These are phyloP conservation scores for Pyrrhia umbra DNA, from an alignment of 2,888 invertebrate species.

Conservation along the genomic window DNA sequence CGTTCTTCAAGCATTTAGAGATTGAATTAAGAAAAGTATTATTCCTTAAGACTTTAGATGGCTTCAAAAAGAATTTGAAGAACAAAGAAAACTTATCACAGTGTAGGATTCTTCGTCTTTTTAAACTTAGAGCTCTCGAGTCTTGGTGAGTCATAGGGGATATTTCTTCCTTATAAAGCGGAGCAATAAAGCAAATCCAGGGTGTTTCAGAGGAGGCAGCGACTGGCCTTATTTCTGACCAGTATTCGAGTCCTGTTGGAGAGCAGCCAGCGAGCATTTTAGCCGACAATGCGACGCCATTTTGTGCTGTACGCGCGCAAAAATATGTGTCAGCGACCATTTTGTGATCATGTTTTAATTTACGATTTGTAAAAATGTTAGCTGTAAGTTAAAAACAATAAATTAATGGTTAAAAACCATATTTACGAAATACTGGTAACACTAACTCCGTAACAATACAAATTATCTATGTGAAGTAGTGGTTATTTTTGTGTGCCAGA, in stretches of 20 bases:
- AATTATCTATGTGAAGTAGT: no score
- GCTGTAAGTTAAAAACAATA: conserved; percentile 14
- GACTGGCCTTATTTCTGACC: conserved; percentile 67
- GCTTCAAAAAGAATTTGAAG: neutral
- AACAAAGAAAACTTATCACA: neutral
- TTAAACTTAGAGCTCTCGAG: neutral
- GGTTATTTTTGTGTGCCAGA: no score
- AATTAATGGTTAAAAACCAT: neutral
- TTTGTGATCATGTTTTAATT: conserved; percentile 44
- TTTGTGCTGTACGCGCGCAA: conserved; percentile 62
- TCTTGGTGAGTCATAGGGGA: conserved; percentile 28
- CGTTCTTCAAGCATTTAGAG: conserved; percentile 1
- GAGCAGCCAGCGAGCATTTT: conserved; percentile 67
- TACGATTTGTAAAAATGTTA: conserved; percentile 39
- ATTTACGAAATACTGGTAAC: no score
- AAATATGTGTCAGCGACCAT: conserved; percentile 54
- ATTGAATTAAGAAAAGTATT: conserved; percentile 10
- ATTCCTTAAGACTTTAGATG: neutral
- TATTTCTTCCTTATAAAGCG: conserved; percentile 40
- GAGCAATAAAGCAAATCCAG: conserved; percentile 49
- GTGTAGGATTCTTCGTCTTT: neutral
- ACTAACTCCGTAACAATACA: no score
- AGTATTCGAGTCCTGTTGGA: conserved; percentile 66
- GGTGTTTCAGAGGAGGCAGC: conserved; percentile 55
- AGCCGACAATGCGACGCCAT: conserved; percentile 68